Evolutionary conservation across 2,113 vertebrate genomes (phyloP).

Genomic region (Dendropsophus ebraccatus): DNA sequence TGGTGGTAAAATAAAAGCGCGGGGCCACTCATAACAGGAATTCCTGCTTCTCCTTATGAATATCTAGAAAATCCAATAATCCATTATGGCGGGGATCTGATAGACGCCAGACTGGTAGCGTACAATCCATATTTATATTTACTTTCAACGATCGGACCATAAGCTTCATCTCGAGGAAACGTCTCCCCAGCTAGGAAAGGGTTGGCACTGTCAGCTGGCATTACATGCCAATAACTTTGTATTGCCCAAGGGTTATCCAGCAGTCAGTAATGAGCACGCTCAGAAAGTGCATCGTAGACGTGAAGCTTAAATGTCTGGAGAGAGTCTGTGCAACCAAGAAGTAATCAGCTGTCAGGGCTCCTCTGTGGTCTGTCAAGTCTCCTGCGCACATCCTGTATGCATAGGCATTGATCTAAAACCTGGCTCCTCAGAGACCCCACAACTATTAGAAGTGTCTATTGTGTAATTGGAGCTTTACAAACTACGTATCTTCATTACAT

Average conservation of each 20-base stretch:
- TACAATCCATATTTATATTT: neutral
- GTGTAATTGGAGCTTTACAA: slow-evolving; percentile 1
- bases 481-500: slow-evolving; percentile 8
- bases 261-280: slow-evolving; percentile 6
- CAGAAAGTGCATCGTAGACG: neutral
- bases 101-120: neutral
- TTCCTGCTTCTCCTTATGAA: too few species aligned
- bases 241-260: neutral
- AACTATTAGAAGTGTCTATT: neutral
- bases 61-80: neutral
- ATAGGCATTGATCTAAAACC: slow-evolving; percentile 17
- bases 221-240: neutral
- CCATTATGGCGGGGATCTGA: neutral
- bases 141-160: neutral
- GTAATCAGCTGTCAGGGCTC: slow-evolving; percentile 24
- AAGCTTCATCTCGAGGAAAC: neutral
- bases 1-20: neutral
- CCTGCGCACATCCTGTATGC: neutral
- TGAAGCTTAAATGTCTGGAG: neutral
- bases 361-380: neutral
- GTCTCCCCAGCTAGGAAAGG: neutral
- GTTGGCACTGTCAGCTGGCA: slow-evolving; percentile 4
- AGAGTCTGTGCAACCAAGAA: slow-evolving; percentile 14
- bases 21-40: too few species aligned
- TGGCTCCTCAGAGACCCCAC: neutral